Conservation (phyloP, 2,888 invertebrate species). For the Formica aserva region DNA sequence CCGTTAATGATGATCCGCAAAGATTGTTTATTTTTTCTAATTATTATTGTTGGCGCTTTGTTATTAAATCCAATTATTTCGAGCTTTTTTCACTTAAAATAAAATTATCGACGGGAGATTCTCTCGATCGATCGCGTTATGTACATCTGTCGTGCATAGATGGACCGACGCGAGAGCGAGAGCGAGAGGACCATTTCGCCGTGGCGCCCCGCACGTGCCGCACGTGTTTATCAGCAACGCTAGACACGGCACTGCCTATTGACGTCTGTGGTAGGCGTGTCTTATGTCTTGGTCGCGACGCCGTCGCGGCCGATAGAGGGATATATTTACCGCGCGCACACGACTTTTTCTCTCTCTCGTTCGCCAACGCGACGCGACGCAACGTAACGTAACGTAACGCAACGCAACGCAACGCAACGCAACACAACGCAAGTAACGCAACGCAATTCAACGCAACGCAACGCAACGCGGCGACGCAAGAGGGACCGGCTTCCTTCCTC, state of each 20-base stretch:
- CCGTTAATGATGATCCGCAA: background rate
- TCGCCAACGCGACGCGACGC: conserved; percentile 63
- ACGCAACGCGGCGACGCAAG: background rate
- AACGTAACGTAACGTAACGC: background rate
- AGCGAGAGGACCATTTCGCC: background rate
- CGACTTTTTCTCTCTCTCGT: conserved; percentile 77
- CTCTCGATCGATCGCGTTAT: background rate
- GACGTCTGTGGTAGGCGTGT: conserved; percentile 86
- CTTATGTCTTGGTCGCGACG: conserved; percentile 64
- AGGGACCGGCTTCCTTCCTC: background rate
- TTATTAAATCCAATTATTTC: too few species aligned
- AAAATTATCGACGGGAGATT: background rate
- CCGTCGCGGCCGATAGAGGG: conserved; percentile 77
- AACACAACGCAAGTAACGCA: background rate
- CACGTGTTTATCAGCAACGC: background rate
- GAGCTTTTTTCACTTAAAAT: too few species aligned
- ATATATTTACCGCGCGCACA: conserved; percentile 82
- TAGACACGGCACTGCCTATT: conserved; percentile 84
- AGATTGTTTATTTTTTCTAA: background rate
- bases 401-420: background rate
- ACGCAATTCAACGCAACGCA: background rate
- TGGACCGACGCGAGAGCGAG: too few species aligned
- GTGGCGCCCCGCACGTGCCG: background rate
- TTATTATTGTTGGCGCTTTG: background rate
- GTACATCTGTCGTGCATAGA: too few species aligned